These are phyloP conservation scores for Thunnus albacares DNA, from an alignment of 2,797 vertebrate species.

Conservation along the genomic window DNA sequence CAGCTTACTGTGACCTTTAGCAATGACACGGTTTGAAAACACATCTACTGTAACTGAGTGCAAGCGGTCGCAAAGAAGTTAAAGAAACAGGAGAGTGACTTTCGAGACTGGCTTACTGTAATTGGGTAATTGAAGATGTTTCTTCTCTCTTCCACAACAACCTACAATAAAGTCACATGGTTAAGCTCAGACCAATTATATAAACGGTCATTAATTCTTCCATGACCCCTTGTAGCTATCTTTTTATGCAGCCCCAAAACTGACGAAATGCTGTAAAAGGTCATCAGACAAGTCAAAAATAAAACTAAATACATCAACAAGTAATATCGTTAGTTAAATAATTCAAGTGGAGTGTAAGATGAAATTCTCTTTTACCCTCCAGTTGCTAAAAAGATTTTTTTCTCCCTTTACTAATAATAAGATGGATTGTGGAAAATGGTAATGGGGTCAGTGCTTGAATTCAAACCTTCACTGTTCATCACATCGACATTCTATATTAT, in stretches of 20 bases:
- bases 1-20: conserved; percentile 45
- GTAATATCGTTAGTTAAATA: too few relatives aligned
- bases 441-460: too few relatives aligned
- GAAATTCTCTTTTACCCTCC: too few relatives aligned
- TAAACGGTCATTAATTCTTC: too few relatives aligned
- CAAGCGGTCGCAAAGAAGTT: conserved; percentile 12
- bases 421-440: too few relatives aligned
- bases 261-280: not conserved
- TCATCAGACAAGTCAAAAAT: too few relatives aligned
- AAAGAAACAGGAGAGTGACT: conserved; percentile 18
- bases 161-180: not conserved
- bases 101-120: not conserved
- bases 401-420: too few relatives aligned
- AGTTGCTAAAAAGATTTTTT: too few relatives aligned
- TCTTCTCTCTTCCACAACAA: not conserved
- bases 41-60: conserved; percentile 30
- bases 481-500: too few relatives aligned
- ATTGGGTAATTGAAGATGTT: not conserved
- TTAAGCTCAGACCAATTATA: not conserved
- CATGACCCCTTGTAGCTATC: not conserved
- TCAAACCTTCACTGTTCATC: too few relatives aligned
- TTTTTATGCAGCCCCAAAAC: not conserved
- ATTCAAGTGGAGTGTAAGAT: too few relatives aligned
- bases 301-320: too few relatives aligned
- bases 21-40: conserved; percentile 31